Percentiles rank a stretch among this genome's conserved stretches.
Evolutionary conservation across 1,140 invertebrate species (phyloP).

Genomic region (Penaeus indicus): DNA sequence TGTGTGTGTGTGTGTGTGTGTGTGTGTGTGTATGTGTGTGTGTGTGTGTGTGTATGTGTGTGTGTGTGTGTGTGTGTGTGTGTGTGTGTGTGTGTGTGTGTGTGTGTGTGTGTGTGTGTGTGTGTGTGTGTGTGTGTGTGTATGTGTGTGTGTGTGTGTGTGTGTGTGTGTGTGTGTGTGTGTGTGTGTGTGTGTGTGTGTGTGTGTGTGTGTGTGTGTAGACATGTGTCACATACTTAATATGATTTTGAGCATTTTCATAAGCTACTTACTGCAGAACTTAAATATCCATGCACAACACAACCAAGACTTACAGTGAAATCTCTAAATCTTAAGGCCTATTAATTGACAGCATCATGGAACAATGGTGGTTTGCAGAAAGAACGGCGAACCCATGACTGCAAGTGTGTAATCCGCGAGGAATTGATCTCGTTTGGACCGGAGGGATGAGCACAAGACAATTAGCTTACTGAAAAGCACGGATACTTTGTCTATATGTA

Average conservation of each 20-base stretch:
- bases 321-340: too few relatives aligned
- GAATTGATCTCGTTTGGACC: too few relatives aligned
- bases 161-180: neutral
- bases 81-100: neutral
- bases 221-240: neutral
- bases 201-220: neutral
- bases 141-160: neutral
- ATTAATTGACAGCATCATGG: too few relatives aligned
- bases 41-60: neutral
- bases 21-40: neutral
- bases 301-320: too few relatives aligned
- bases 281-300: too few relatives aligned
- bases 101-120: neutral
- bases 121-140: neutral
- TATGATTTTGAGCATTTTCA: too few relatives aligned
- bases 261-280: too few relatives aligned
- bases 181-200: neutral
- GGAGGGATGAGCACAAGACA: too few relatives aligned
- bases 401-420: too few relatives aligned
- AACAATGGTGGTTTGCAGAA: too few relatives aligned
- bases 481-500: neutral
- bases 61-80: neutral
- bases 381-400: too few relatives aligned
- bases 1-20: conserved; percentile 10
- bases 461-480: too few relatives aligned